These are phyloP conservation scores for Eublepharis macularius DNA, from an alignment of 2,113 vertebrate species.

Conservation along the genomic window DNA sequence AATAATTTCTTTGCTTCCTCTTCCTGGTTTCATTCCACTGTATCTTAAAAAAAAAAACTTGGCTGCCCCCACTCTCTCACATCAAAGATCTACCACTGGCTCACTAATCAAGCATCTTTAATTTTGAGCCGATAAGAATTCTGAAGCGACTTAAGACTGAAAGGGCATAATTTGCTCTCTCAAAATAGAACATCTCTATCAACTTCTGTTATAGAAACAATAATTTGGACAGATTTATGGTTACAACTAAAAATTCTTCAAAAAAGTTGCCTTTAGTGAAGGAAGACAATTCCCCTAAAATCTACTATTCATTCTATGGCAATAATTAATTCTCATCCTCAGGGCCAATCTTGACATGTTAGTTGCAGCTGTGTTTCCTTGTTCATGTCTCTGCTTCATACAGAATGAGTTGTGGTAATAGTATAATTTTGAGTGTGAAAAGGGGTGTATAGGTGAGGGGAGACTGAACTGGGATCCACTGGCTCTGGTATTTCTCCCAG, in stretches of 20 bases:
- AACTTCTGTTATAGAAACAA: not conserved
- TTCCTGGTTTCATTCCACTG: conserved; percentile 47
- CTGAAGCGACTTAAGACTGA: not conserved
- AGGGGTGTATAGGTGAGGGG: not conserved
- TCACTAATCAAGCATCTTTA: conserved; percentile 47
- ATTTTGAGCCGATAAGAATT: not conserved
- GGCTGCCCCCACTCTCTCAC: conserved; percentile 33
- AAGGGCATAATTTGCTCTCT: conserved; percentile 8
- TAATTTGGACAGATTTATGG: not conserved
- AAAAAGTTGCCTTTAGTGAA: not conserved
- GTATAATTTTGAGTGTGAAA: not conserved
- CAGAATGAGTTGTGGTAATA: too few species aligned
- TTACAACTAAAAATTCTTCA: conserved; percentile 19
- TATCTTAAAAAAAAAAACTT: not conserved
- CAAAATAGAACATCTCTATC: conserved; percentile 7
- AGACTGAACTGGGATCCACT: too few species aligned
- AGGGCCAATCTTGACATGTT: not conserved
- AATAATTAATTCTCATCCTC: conserved; percentile 6
- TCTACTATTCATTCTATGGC: conserved; percentile 32
- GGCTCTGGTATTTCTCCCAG: not conserved
- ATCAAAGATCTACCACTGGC: conserved; percentile 12
- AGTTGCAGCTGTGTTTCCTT: not conserved
- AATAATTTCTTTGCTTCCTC: conserved; percentile 61
- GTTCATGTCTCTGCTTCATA: not conserved
- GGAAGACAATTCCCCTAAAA: conserved; percentile 6